Percentiles rank a stretch among this genome's conserved stretches.
Conservation (phyloP, 2,113 vertebrate species). For the Prietella phreatophila region DNA sequence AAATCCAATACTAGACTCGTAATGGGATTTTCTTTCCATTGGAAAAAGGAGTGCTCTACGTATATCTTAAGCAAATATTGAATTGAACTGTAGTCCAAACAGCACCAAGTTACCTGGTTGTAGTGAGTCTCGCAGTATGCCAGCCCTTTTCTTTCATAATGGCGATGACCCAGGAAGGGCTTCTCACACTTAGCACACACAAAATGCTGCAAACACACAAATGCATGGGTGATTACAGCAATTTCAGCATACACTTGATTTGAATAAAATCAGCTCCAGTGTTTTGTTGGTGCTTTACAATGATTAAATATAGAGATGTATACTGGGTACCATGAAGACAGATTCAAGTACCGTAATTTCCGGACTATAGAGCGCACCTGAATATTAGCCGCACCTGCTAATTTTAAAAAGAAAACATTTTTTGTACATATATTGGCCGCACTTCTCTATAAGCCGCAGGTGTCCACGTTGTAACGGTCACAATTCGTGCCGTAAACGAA, state of each 20-base stretch:
- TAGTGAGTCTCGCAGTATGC: conserved; percentile 98
- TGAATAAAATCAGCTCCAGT: background rate
- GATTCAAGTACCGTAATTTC: too few relatives aligned
- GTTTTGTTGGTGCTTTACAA: background rate
- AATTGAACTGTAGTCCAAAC: background rate
- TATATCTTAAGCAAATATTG: background rate
- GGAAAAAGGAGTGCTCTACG: background rate
- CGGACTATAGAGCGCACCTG: too few relatives aligned
- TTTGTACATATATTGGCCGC: too few relatives aligned
- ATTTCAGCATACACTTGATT: background rate
- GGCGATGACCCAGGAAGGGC: conserved; percentile 95
- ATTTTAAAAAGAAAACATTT: too few relatives aligned
- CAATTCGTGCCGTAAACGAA: too few relatives aligned
- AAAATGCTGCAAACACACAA: conserved; percentile 85
- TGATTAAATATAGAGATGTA: background rate
- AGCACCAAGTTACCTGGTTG: conserved; percentile 81
- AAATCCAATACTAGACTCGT: background rate
- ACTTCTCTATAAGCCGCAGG: too few relatives aligned
- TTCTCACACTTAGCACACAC: conserved; percentile 99
- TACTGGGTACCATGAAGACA: background rate
- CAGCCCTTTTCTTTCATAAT: conserved; percentile 94
- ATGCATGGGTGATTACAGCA: background rate
- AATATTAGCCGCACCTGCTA: too few relatives aligned
- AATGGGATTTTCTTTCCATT: background rate
- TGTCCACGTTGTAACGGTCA: too few relatives aligned